Percentiles rank a stretch among this genome's conserved stretches.
Conservation (phyloP, 2,113 vertebrate genomes). For the Emydura subglobosa region DNA sequence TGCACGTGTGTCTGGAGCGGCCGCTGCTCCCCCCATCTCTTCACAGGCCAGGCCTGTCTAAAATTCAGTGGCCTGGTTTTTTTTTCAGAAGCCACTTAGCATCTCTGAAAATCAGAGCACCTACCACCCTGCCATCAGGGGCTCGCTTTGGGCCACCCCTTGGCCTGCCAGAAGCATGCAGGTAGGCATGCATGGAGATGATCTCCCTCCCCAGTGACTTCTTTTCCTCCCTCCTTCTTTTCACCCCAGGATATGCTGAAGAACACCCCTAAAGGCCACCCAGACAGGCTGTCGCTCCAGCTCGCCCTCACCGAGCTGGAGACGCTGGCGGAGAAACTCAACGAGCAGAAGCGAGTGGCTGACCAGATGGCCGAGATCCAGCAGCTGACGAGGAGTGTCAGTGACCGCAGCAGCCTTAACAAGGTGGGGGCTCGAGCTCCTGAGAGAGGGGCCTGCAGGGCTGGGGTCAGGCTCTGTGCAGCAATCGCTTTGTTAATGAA, state of each 20-base stretch:
- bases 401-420: conserved; percentile 90
- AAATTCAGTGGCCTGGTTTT: background rate
- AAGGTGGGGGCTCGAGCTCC: conserved; percentile 81
- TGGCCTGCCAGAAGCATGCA: accelerated
- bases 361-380: conserved; percentile 96
- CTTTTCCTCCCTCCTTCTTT: background rate
- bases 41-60: background rate
- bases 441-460: background rate
- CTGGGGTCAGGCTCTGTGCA: background rate
- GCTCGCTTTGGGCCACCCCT: background rate
- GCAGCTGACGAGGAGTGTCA: conserved; percentile 92
- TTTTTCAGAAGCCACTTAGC: accelerated
- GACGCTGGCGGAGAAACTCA: conserved; percentile 93
- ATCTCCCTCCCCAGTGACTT: background rate
- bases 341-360: conserved; percentile 93
- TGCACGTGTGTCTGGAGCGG: accelerated
- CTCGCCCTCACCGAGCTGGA: conserved; percentile 97
- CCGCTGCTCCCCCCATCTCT: background rate
- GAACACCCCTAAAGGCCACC: conserved; percentile 92
- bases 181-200: background rate
- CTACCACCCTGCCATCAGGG: background rate
- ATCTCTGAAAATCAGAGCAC: background rate
- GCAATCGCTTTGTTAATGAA: background rate
- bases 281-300: conserved; percentile 92
- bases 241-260: conserved; percentile 93